Percentiles rank a stretch among this genome's conserved stretches.
Conservation (phyloP, 2,797 vertebrate species). For the Vireo griseus region DNA sequence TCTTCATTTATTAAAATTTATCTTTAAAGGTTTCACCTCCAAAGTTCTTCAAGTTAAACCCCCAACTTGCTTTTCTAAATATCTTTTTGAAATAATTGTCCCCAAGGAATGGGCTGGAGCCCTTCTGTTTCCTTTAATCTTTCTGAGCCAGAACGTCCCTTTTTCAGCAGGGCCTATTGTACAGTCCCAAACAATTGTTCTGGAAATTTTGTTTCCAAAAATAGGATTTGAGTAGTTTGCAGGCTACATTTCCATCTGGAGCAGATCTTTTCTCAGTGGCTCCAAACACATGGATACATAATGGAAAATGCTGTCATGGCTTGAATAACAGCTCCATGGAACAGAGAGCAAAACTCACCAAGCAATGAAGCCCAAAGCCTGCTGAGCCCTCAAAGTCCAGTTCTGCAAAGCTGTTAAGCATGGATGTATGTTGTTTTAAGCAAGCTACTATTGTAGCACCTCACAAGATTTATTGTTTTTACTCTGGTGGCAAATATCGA, state of each 20-base stretch:
- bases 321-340: background rate
- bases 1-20: background rate
- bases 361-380: background rate
- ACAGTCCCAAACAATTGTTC: background rate
- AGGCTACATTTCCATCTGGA: background rate
- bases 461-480: background rate
- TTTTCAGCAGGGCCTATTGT: background rate
- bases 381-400: background rate
- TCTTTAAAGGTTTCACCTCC: background rate
- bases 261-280: background rate
- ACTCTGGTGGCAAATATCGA: background rate
- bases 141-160: background rate
- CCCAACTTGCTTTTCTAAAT: background rate
- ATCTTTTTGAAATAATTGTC: background rate
- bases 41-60: background rate
- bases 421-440: background rate
- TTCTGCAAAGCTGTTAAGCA: background rate
- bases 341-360: background rate
- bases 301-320: background rate
- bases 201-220: background rate
- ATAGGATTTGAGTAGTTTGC: background rate
- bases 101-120: background rate
- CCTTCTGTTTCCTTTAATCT: background rate
- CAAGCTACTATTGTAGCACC: background rate
- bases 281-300: background rate